These are phyloP conservation scores for Paracentrotus lividus DNA, from an alignment of 53 echinoderm and acorn worm genomes.

Conservation along the genomic window DNA sequence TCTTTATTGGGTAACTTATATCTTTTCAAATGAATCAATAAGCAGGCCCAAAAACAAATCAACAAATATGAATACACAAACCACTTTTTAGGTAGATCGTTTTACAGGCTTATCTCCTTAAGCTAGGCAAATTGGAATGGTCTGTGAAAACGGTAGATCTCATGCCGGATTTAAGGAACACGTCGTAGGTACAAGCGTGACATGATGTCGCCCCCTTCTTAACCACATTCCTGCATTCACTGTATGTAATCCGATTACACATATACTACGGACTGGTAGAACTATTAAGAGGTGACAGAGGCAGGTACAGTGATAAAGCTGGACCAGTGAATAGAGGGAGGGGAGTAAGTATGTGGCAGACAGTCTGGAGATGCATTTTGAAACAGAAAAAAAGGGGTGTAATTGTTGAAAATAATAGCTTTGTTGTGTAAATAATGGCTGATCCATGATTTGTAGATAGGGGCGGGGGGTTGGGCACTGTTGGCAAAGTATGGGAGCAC, in stretches of 20 bases:
- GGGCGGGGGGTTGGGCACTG: no score
- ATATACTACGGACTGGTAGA: conserved; percentile 16
- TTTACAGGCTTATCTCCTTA: background rate
- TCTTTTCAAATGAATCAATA: background rate
- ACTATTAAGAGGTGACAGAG: conserved; percentile 39
- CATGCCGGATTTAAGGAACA: background rate
- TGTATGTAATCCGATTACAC: conserved; percentile 12
- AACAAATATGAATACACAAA: no score
- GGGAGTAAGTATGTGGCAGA: background rate
- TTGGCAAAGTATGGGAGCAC: no score
- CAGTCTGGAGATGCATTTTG: no score
- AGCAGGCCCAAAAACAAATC: no score
- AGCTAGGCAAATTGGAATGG: background rate
- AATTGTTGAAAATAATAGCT: no score
- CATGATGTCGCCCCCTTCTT: background rate
- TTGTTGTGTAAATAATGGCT: no score
- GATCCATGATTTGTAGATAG: no score
- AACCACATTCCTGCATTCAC: conserved; percentile 43
- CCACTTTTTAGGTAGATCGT: no score
- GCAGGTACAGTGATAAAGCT: background rate
- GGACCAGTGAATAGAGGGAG: background rate
- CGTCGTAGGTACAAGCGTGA: background rate
- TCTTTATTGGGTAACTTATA: background rate
- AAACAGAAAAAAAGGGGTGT: no score
- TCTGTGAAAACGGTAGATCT: background rate